Conservation (phyloP, 2,797 vertebrate species). For the Rhabdomys pumilio region DNA sequence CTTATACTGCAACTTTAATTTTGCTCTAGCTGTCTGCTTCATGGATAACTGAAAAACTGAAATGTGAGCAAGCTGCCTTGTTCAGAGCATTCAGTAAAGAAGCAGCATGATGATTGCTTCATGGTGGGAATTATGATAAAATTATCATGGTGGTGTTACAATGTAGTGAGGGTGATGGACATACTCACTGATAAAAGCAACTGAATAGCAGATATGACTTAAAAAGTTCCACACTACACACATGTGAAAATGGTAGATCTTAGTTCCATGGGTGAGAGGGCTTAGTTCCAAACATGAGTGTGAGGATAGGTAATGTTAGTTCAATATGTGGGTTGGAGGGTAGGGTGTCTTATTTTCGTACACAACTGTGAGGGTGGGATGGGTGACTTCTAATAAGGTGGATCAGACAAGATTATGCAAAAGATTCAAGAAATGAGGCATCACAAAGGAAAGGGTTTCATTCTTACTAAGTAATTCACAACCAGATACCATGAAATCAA, state of each 20-base stretch:
- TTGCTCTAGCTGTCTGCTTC: neutral
- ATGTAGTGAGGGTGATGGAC: neutral
- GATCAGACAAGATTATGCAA: neutral
- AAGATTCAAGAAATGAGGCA: neutral
- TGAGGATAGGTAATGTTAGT: no score
- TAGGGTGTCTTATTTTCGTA: neutral
- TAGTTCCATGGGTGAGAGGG: neutral
- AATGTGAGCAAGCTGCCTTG: neutral
- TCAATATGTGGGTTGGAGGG: rapidly evolving
- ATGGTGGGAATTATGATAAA: neutral
- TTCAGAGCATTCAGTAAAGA: neutral
- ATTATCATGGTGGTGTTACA: neutral
- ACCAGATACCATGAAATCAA: neutral
- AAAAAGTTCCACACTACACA: neutral
- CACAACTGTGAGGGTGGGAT: neutral
- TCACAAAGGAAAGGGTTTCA: neutral
- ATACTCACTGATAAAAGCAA: neutral
- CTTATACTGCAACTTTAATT: neutral
- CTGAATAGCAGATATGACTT: neutral
- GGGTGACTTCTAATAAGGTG: neutral
- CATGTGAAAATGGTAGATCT: neutral
- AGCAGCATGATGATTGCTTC: neutral
- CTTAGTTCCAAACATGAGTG: neutral
- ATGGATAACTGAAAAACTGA: neutral
- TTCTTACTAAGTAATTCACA: neutral